phyloP scores from a whole-genome alignment of 2,113 vertebrate genomes.

The Psettodes erumei region DNA sequence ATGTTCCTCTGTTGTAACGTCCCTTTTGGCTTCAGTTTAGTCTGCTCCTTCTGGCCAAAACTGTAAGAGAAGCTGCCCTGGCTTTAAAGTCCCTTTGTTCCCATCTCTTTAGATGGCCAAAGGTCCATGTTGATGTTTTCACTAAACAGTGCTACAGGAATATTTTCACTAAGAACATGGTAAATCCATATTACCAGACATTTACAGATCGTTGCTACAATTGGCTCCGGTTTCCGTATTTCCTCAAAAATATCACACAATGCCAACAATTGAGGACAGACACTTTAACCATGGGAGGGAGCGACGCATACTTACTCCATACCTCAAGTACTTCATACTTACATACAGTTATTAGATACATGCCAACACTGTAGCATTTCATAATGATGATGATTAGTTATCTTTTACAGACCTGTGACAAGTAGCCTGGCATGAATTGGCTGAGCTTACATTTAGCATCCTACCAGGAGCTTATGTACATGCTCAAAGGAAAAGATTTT shows the following conservation, averaged over 20 bases:
- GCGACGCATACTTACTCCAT: no score
- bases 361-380: background rate
- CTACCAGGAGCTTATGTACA: background rate
- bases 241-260: background rate
- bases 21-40: conserved; percentile 6
- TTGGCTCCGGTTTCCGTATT: background rate
- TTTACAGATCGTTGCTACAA: background rate
- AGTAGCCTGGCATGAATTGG: background rate
- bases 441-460: background rate
- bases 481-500: no score
- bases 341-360: no score
- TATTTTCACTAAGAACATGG: conserved; percentile 5
- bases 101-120: background rate
- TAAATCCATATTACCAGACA: background rate
- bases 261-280: background rate
- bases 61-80: background rate
- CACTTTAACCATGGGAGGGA: no score
- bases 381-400: background rate
- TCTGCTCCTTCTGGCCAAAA: background rate
- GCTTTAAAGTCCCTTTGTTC: background rate
- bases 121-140: background rate
- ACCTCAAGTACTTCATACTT: no score
- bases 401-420: background rate
- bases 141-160: background rate
- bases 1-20: conserved; percentile 9